Conservation (phyloP, 1,140 invertebrate species). For the Neotoxoptera formosana region DNA sequence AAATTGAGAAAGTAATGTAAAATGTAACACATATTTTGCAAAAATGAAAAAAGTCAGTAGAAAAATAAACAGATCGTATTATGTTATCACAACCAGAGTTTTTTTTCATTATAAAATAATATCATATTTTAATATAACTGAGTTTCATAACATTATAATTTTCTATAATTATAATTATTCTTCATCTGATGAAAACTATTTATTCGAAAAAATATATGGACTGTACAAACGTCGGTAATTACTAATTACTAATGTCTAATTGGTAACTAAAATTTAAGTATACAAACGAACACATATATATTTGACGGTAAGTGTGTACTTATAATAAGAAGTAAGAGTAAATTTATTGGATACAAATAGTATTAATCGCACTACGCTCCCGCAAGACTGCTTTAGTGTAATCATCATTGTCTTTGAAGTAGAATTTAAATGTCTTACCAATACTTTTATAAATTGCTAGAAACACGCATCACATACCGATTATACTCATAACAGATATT, state of each 20-base stretch:
- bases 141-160: neutral
- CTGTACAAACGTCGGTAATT: neutral
- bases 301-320: neutral
- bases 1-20: too few relatives aligned
- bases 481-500: neutral
- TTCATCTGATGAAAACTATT: neutral
- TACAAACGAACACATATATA: neutral
- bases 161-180: neutral
- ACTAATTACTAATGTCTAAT: too few relatives aligned
- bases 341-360: neutral
- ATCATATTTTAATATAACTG: too few relatives aligned
- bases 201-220: neutral
- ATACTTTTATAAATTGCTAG: neutral
- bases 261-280: too few relatives aligned
- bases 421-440: neutral
- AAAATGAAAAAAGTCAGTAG: too few relatives aligned
- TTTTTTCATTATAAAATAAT: too few relatives aligned
- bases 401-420: neutral
- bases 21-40: too few relatives aligned
- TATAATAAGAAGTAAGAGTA: neutral
- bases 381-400: neutral
- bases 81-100: too few relatives aligned
- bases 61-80: too few relatives aligned
- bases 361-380: neutral
- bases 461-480: neutral